phyloP scores from a whole-genome alignment of 2,888 invertebrate species.

The Eurytoma adleriae region DNA sequence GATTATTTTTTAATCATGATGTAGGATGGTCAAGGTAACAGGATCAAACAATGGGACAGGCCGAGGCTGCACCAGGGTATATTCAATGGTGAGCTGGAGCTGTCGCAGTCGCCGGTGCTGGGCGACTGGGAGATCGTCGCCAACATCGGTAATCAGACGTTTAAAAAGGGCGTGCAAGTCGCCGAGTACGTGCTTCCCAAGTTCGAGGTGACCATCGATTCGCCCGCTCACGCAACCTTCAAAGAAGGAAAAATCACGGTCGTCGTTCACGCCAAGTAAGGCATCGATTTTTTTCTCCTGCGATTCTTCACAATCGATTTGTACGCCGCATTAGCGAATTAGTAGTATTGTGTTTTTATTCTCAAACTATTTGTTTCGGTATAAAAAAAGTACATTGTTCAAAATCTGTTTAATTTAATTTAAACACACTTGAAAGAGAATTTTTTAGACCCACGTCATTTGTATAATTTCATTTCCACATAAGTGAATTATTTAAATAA shows the following conservation, averaged over 20 bases:
- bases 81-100: slow-evolving; percentile 84
- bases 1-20: not conserved
- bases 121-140: slow-evolving; percentile 92
- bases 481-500: too few relatives aligned
- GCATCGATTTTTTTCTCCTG: slow-evolving; percentile 1
- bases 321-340: not conserved
- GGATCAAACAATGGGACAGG: slow-evolving; percentile 88
- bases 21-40: slow-evolving; percentile 86
- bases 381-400: too few relatives aligned
- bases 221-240: slow-evolving; percentile 89
- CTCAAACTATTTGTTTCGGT: not conserved
- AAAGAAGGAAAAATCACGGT: slow-evolving; percentile 87
- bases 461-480: too few relatives aligned
- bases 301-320: not conserved
- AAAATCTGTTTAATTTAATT: too few relatives aligned
- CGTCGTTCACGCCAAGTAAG: slow-evolving; percentile 89
- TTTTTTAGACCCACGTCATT: too few relatives aligned
- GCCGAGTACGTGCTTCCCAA: slow-evolving; percentile 96
- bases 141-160: slow-evolving; percentile 80
- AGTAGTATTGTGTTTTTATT: not conserved
- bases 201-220: slow-evolving; percentile 91
- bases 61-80: slow-evolving; percentile 85
- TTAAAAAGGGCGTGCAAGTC: slow-evolving; percentile 86
- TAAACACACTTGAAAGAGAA: too few relatives aligned
- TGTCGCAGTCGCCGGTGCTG: slow-evolving; percentile 89